Base-by-base conservation (phyloP, 2,888 invertebrate genomes). In the Drosophila algonquin region DNA sequence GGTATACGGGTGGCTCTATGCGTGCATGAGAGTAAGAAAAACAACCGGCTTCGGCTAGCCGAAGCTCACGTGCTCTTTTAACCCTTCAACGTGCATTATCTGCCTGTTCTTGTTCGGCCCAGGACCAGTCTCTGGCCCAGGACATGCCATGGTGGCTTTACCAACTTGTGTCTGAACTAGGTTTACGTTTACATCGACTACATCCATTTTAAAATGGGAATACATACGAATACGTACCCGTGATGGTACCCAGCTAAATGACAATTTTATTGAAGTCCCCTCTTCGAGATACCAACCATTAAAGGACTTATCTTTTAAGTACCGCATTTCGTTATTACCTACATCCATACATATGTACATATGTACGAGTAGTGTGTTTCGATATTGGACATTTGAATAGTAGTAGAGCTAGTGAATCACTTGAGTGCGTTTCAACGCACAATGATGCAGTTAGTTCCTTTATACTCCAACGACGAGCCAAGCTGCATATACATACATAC, bases 11-110 rank as follows among this genome's bases (percentile, higher is more conserved):
- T 35, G 35, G 35, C 12, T 3, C 35, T 10, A 35, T 58, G 53
- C 47, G 30, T 58, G 54, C 45, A 54, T 6, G 40, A 48, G 54
- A 44, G 44, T 21, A 60, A 51, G 71, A 60, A 21, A 52, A 52
- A 52, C 46, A 30, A 58, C 40, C 32, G 48, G 63, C 63, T 57
- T 59, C 63, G 48, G 50, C 59, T 47, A 45, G 40, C 44, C 40
- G 40, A n/a, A 60, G 45, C 35, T 57, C 61, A 56, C 53, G 40
- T 44, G 40, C 55, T 67, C 72, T 53, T 77, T 73, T 70, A 81
- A 53, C 67, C 75, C 63, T 75, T 79, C 60, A 63, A 73, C 58
- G 84, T 87, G 84, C 87, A 81, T 84, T 81, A 79, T 75, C 85
- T 76, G 81, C 80, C 77, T 73, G 68, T 63, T 79, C 61, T 69